Base-by-base conservation (phyloP, 2,797 vertebrate genomes). In the Eospalax fontanierii region DNA sequence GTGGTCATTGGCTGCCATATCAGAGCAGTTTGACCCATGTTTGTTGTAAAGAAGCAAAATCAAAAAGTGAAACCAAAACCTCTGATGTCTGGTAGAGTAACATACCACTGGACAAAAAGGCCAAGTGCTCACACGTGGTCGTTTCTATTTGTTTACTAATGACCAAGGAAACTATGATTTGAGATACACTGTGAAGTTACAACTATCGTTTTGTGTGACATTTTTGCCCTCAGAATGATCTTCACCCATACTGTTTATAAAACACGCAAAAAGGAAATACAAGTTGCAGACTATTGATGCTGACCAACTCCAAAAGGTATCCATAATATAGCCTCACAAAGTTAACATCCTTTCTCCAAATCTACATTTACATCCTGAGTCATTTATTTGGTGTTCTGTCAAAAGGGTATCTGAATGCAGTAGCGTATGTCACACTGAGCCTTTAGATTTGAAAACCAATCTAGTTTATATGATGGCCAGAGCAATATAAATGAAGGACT, bases 1-100 rank as follows among this genome's bases (percentile, higher is more conserved):
- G 97, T 97, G 97, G 96, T 96, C 96, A 97, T 79, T 98, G 97
- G 97, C 95, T 98, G 97, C 94, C 95, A 96, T 12, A 96, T 70
- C 93, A 93, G 95, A 89, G 79, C 92, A 97, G 9, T 95, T 94
- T 96, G 81, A 93, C 96, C 78, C 22, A 6, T 90, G 82, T 92
- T 92, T 96, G 61, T 86, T 89, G 2, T 40, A 63, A 75, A 87
- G 10, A 66, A 21, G 28, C 28, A 87, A 61, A 74, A 74, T 8
- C 54, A 21, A 40, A 61, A 74, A 87, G 63, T 74, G 65, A 33
- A 90, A 16, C 46, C 11, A 89, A 16, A 92, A 46, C 3, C 71
- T 54, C 33, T 86, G 89, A 14, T 65, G 63, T 97, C 97, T 97
- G 18, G 15, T 88, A 95, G 35, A 95, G 66, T 96, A 91, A 89